These are phyloP conservation scores for Chelon auratus DNA, from an alignment of 2,797 vertebrate genomes.

Conservation along the genomic window DNA sequence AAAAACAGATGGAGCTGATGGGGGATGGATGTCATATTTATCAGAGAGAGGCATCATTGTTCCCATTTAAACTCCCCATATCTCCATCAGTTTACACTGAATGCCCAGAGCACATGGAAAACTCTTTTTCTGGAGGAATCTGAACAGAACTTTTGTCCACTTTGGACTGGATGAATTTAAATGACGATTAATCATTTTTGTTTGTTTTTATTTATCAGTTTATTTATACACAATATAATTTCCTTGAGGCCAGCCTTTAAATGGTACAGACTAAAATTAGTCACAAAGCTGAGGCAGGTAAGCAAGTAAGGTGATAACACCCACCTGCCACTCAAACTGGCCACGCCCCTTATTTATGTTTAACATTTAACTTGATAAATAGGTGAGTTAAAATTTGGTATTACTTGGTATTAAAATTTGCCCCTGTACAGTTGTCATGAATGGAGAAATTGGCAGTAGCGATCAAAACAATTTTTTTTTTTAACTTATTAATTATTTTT, in stretches of 20 bases:
- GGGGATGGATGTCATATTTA: slow-evolving; percentile 36
- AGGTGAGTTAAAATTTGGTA: too few species aligned
- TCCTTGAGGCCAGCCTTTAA: not conserved
- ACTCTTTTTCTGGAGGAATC: not conserved
- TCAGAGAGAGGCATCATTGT: slow-evolving; percentile 38
- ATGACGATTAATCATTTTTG: slow-evolving; percentile 17
- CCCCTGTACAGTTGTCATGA: too few species aligned
- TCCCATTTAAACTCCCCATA: slow-evolving; percentile 18
- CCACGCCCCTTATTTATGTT: too few species aligned
- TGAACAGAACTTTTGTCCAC: not conserved
- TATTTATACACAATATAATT: not conserved
- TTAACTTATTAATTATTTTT: too few species aligned
- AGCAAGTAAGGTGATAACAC: too few species aligned
- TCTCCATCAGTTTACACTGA: slow-evolving; percentile 9
- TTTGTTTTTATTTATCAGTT: slow-evolving; percentile 15
- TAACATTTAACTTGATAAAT: too few species aligned
- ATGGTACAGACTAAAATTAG: not conserved
- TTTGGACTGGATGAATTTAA: not conserved
- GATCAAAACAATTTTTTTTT: too few species aligned
- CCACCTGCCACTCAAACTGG: too few species aligned
- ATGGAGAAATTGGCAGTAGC: too few species aligned
- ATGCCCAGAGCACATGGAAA: slow-evolving; percentile 33
- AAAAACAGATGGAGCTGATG: slow-evolving; percentile 73
- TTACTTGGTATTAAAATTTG: too few species aligned
- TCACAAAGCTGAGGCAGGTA: too few species aligned